These are phyloP conservation scores for Acanthiza pusilla DNA, from an alignment of 2,797 vertebrate species.

Conservation along the genomic window DNA sequence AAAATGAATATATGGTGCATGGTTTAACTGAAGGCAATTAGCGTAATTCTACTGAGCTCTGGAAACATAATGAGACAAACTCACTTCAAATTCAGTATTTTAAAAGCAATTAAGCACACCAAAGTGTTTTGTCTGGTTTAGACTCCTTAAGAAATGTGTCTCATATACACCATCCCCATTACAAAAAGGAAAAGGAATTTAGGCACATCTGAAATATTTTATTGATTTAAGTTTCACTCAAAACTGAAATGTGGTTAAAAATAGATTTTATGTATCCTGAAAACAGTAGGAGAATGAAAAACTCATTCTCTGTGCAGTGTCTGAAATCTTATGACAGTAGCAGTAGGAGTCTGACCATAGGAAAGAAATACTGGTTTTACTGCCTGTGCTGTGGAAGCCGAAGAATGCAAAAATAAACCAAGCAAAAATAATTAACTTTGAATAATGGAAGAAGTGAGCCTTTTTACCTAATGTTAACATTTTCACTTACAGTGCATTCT, in stretches of 20 bases:
- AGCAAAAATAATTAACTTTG: neutral
- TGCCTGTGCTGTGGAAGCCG: neutral
- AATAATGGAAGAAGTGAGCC: neutral
- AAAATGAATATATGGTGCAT: neutral
- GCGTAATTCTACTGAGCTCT: neutral
- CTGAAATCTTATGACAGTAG: neutral
- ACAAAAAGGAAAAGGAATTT: neutral
- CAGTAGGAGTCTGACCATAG: neutral
- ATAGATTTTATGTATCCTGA: conserved; percentile 2
- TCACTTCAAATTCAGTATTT: neutral
- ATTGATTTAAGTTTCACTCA: neutral
- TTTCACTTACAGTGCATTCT: neutral
- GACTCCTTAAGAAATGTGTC: neutral
- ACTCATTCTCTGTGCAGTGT: neutral
- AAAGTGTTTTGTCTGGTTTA: neutral
- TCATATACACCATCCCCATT: neutral
- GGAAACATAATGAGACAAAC: neutral
- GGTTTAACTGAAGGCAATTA: neutral
- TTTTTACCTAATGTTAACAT: neutral
- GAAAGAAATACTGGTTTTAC: neutral
- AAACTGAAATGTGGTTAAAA: neutral
- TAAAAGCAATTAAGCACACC: neutral
- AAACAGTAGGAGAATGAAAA: neutral
- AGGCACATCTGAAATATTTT: neutral
- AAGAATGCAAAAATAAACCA: neutral